A percentile compares a stretch with the other conserved stretches of the same genome.
Conservation (phyloP, 2,797 vertebrate species). For the Craterocephalus amniculus region DNA sequence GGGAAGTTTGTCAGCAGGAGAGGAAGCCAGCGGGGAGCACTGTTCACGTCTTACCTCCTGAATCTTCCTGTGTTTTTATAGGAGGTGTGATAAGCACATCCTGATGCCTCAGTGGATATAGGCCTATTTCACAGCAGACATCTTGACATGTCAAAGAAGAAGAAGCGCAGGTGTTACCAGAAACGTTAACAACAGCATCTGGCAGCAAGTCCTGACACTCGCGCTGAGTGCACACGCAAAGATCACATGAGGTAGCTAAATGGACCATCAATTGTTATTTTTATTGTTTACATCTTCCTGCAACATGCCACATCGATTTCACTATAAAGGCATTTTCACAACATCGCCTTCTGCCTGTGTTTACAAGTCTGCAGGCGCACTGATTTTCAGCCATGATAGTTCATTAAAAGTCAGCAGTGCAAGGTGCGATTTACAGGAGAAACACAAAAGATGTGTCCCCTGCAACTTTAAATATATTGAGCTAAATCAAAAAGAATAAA, state of each 20-base stretch:
- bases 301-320: background rate
- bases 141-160: slow-evolving; percentile 26
- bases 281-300: slow-evolving; percentile 8
- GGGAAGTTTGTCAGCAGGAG: slow-evolving; percentile 71
- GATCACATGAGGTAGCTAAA: slow-evolving; percentile 11
- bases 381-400: background rate
- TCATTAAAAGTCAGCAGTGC: background rate
- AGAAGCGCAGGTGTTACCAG: slow-evolving; percentile 32
- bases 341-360: background rate
- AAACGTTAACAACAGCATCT: background rate
- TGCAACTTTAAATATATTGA: background rate
- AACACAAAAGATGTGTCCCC: background rate
- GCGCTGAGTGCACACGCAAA: background rate
- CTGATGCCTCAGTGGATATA: slow-evolving; percentile 27
- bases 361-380: background rate
- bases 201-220: background rate
- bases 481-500: background rate
- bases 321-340: background rate
- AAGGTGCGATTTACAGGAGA: background rate
- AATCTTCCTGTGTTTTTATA: slow-evolving; percentile 49
- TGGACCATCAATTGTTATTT: background rate
- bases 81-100: slow-evolving; percentile 46
- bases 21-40: slow-evolving; percentile 61
- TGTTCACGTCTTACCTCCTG: slow-evolving; percentile 41
- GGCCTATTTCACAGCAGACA: slow-evolving; percentile 16